These are phyloP conservation scores for Campylomormyrus tamandua DNA, from an alignment of 2,113 vertebrate genomes.

Conservation along the genomic window DNA sequence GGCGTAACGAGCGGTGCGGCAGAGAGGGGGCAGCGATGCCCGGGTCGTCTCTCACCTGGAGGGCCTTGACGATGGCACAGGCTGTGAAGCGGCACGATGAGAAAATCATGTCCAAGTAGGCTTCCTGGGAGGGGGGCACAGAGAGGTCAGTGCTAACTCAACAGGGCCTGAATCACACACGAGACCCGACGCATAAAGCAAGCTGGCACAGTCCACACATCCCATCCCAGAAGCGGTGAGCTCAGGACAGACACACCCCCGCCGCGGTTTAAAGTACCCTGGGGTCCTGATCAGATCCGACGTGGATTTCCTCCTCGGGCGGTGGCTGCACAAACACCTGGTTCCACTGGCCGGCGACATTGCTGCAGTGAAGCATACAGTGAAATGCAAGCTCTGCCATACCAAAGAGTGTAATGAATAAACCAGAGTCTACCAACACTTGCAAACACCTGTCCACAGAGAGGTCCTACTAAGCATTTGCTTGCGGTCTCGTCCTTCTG, in stretches of 20 bases:
- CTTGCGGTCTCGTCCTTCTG: neutral
- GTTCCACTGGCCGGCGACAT: conserved; percentile 83
- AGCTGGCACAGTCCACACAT: neutral
- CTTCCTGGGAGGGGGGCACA: conserved; percentile 59
- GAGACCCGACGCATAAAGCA: neutral
- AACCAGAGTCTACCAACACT: neutral
- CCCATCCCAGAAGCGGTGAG: neutral
- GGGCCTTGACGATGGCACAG: conserved; percentile 76
- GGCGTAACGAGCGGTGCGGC: neutral
- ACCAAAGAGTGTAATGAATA: neutral
- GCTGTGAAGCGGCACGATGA: conserved; percentile 70
- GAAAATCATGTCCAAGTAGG: conserved; percentile 78
- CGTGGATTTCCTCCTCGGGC: conserved; percentile 76
- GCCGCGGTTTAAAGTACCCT: too few species aligned
- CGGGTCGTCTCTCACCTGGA: conserved; percentile 60
- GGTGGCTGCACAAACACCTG: conserved; percentile 83
- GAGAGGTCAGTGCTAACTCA: neutral
- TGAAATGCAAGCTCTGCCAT: neutral
- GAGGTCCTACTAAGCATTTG: neutral
- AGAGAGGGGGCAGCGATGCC: too few species aligned
- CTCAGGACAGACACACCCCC: neutral
- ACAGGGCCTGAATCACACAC: neutral
- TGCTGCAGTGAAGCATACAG: conserved; percentile 54
- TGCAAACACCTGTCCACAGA: neutral
- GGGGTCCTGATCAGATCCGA: conserved; percentile 82